Evolutionary conservation across 2,113 vertebrate species (phyloP), one percentile per base, ranked within the genome.

Genomic region (Formicarius rufipectus): DNA sequence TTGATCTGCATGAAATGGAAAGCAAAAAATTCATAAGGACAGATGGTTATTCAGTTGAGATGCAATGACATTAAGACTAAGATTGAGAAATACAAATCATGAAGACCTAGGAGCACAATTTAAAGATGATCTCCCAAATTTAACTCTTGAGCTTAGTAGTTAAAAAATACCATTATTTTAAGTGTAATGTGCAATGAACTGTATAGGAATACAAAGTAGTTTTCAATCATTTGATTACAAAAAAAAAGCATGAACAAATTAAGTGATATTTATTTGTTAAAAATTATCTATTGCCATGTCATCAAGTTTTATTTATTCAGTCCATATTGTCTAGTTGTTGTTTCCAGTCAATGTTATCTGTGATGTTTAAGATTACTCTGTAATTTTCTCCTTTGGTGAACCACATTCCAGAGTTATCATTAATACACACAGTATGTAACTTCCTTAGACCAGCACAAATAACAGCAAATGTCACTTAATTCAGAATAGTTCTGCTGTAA

Each of bases 391-490:
- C 52, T 80, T 73, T 53, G 35, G 4, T 62, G 83, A 93, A 73
- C 12, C 14, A 64, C 1, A 0, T 81, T 84, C 44, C 40, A 81
- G 60, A 72, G 13, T 45, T 64, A 73, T 49, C 22, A 62, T 91
- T 87, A 81, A 77, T 49, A 66, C 60, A n/a, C 35, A 50, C 35
- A 50, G 74, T 75, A 60, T 64, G 28, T 37, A 83, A 31, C 33
- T 85, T 47, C 21, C 31, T 79, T 76, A 80, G 59, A 71, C 28
- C 42, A 77, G 55, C 40, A 80, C 25, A 74, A 93, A 86, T 62
- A 93, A 20, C n/a, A 84, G 81, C n/a, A 94, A 94, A 93, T 49
- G 40, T 35, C 75, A 60, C 40, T 82, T 87, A 52, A 85, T 80
- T 83, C 2, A 3, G 52, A 87, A 42, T 19, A 50, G 23, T 50